Evolutionary conservation across 2,797 vertebrate genomes (phyloP).

Genomic region (Pelobates cultripes): DNA sequence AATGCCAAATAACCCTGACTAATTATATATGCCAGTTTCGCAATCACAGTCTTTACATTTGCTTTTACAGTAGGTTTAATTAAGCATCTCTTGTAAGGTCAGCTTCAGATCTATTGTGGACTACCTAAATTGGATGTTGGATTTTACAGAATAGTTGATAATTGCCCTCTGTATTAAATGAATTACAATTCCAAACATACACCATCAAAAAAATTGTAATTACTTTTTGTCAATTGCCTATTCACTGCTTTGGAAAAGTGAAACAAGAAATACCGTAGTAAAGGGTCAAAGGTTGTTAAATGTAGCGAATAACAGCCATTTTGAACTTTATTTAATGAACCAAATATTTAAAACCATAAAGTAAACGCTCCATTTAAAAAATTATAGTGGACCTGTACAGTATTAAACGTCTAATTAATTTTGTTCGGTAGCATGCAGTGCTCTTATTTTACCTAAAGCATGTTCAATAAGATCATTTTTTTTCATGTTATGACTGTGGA

Average conservation of each 20-base stretch:
- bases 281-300: constrained; percentile 80
- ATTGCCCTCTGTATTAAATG: constrained; percentile 85
- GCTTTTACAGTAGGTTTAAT: constrained; percentile 85
- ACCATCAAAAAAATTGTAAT: constrained; percentile 88
- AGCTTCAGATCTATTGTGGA: constrained; percentile 79
- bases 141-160: constrained; percentile 77
- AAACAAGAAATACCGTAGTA: constrained; percentile 67
- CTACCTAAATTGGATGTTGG: constrained; percentile 79
- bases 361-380: constrained; percentile 78
- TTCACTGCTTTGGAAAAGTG: constrained; percentile 74
- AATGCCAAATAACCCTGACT: constrained; percentile 51
- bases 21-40: constrained; percentile 69
- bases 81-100: constrained; percentile 82
- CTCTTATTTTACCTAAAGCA: constrained; percentile 68
- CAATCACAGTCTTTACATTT: constrained; percentile 63
- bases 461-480: constrained; percentile 60
- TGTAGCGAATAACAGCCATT: constrained; percentile 82
- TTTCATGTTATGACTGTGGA: background rate
- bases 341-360: constrained; percentile 83
- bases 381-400: constrained; percentile 74
- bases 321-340: constrained; percentile 88
- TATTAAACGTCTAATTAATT: constrained; percentile 78
- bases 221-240: constrained; percentile 80
- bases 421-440: constrained; percentile 67
- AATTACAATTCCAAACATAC: constrained; percentile 86